Base-by-base conservation (phyloP, 2,888 invertebrate genomes). In the Lymantria monacha region DNA sequence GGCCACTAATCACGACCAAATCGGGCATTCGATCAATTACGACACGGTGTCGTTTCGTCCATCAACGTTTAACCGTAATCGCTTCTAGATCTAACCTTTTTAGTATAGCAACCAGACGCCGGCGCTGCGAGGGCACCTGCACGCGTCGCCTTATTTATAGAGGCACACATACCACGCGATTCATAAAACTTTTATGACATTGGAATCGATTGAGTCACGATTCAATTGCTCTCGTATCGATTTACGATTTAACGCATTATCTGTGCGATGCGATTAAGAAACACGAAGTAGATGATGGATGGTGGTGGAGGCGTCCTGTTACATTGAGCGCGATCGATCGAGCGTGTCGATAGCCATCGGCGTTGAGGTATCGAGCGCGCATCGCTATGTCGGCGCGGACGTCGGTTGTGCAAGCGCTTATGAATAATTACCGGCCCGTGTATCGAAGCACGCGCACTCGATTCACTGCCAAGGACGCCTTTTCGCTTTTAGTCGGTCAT, bases 401-500 rank as follows among this genome's bases (percentile, higher is more conserved):
- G 58, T 61, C 63, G 61, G 74, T 83, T 82, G 83, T 70, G 83
- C 76, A 80, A 82, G 69, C 70, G 69, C 66, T 74, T 75, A 78
- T 83, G 80, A 82, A 78, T 83, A 80, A 84, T 79, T 75, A 74
- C 74, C 69, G 70, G 66, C 70, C 63, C 63, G 73, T 66, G 74
- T 61, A 72, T 66, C 78, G 77, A 80, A 76, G 79, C 74, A 80
- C 77, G 76, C 70, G 72, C 66, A 59, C 72, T 73, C 71, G 74
- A 72, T 81, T 82, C 84, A 85, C 72, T 83, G 83, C 78, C 85
- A 84, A 85, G 83, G 85, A 83, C 84, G 83, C 72, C 72, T 73
- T 82, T 81, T 83, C 83, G 83, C 81, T 83, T 81, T 79, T 78
- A 74, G 76, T 67, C 77, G 81, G 77, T 78, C 80, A 71, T 70